Conservation (phyloP, 2,888 invertebrate species). For the Caenorhabditis sulstoni region DNA sequence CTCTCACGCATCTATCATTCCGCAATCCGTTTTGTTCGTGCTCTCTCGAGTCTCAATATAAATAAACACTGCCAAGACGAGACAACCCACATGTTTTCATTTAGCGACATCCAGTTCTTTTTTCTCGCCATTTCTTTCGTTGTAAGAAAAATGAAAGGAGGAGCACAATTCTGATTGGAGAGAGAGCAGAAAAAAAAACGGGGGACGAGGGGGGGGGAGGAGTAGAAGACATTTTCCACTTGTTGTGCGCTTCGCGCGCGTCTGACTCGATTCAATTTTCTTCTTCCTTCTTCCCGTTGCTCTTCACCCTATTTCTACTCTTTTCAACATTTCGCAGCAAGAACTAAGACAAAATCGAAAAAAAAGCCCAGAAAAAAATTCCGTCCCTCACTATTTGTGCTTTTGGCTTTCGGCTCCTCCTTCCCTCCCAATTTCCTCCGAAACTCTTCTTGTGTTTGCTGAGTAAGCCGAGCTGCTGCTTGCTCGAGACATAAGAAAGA, state of each 20-base stretch:
- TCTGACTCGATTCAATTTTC: slow-evolving; percentile 16
- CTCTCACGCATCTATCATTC: too few species aligned
- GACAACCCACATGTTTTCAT: too few species aligned
- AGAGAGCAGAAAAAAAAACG: slow-evolving; percentile 3
- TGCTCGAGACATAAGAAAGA: slow-evolving; percentile 33
- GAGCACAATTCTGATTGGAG: background rate
- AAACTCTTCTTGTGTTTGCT: slow-evolving; percentile 39
- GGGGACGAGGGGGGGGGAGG: too few species aligned
- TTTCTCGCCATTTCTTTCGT: too few species aligned
- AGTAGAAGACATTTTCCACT: too few species aligned
- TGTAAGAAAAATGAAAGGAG: too few species aligned
- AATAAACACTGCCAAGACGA: too few species aligned
- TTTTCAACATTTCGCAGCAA: background rate
- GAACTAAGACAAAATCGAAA: slow-evolving; percentile 43
- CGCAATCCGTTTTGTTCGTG: too few species aligned
- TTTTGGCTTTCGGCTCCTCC: slow-evolving; percentile 8
- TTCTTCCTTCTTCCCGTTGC: background rate
- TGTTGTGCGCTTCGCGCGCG: too few species aligned
- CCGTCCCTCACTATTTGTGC: slow-evolving; percentile 56
- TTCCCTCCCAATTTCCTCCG: slow-evolving; percentile 6
- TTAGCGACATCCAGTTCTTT: too few species aligned
- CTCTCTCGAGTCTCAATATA: too few species aligned
- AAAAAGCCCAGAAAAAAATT: too few species aligned
- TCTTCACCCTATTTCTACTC: background rate
- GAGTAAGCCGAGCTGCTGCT: slow-evolving; percentile 61